Evolutionary conservation across 2,113 vertebrate genomes (phyloP).

Genomic region (Melanerpes aurifrons): DNA sequence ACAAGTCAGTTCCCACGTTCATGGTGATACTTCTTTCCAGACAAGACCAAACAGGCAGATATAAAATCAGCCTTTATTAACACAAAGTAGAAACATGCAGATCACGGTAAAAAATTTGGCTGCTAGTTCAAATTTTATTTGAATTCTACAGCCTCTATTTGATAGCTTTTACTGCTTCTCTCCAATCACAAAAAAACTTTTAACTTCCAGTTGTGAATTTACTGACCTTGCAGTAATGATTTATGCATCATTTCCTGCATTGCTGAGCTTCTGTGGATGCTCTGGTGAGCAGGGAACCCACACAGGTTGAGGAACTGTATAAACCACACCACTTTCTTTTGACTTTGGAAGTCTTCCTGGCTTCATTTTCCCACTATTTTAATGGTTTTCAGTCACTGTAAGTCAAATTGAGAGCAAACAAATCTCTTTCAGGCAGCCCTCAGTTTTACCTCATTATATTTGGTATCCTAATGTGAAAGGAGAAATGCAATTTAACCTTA

Average conservation of each 20-base stretch:
- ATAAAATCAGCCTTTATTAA: not conserved
- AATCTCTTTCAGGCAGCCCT: not conserved
- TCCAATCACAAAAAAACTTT: not conserved
- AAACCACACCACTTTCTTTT: not conserved
- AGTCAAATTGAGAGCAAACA: not conserved
- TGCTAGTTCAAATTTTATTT: not conserved
- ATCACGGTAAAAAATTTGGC: not conserved
- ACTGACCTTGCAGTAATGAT: not conserved
- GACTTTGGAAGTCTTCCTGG: not conserved
- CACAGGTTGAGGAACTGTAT: not conserved
- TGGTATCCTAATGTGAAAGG: not conserved
- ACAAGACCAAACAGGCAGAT: not conserved
- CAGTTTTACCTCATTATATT: not conserved
- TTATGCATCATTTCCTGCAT: not conserved
- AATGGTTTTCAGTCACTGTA: not conserved
- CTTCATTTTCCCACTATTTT: not conserved
- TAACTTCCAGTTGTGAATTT: conserved; percentile 4
- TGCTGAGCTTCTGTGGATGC: not conserved
- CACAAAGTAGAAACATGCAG: not conserved
- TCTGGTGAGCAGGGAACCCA: not conserved
- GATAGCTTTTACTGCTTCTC: not conserved
- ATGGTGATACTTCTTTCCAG: not conserved
- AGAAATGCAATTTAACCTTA: not conserved
- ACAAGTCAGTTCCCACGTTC: not conserved
- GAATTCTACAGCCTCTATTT: not conserved